Base-by-base conservation (phyloP, 2,113 vertebrate genomes). In the Cyanocitta stelleri region DNA sequence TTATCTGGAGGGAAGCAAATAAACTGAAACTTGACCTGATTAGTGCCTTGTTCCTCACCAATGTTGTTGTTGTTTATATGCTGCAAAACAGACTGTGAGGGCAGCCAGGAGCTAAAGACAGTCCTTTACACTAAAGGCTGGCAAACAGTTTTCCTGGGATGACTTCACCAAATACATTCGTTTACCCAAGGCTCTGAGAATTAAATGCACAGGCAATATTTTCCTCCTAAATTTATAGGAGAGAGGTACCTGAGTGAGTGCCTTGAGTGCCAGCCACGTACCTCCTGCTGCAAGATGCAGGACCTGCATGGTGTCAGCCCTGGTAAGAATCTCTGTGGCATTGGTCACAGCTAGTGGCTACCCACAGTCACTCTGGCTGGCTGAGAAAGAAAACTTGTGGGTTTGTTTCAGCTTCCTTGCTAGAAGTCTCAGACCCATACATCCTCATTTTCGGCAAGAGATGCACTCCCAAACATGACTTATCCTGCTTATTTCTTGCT, bases 1-100 rank as follows among this genome's bases (percentile, higher is more conserved):
- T 83, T 90, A 71, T 82, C 89, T 90, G 87, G 64, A 96, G 85
- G 64, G 73, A 93, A 94, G 39, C 61, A 87, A 94, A 91, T 89
- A 91, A 81, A 6, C 26, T 33, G 26, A 95, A 91, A 78, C 41
- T 91, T 52, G 10, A 48, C 56, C 27, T 69, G 30, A 59, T 30
- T 37, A 62, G 37, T 64, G 61, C 41, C 55, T 87, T 85, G 37
- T 33, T 90, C 58, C 63, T 93, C 74, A 32, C 24, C 2, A 4
- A 1, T 14, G 14, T 5, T 85, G 10, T 43, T 41, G 43, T 49
- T 85, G 48, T 54, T 87, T 29, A 21, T 39, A 8, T 84, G 62
- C 66, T 85, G 49, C 58, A 43, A 3, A 51, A 4, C 32, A 94
- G 67, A 54, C 51, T 66, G 29, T 79, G 76, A 85, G 78, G 54